Base-by-base conservation (phyloP, 2,888 invertebrate genomes). In the Pasiphila rectangulata region DNA sequence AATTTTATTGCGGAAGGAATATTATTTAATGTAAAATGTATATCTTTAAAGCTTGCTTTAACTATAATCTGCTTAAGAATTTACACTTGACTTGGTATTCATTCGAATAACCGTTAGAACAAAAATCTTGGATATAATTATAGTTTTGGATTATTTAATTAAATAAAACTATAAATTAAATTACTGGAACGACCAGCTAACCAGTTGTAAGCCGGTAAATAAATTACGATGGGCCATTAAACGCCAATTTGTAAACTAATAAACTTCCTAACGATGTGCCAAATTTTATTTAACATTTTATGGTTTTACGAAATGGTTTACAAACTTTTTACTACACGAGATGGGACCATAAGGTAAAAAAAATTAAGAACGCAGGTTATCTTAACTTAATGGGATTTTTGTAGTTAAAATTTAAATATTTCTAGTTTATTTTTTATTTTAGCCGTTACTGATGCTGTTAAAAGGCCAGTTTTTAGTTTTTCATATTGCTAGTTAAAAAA, bases 201-300 rank as follows among this genome's bases (percentile, higher is more conserved):
- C 32, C 40, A 35, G 25, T 43, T 39, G 21, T 46, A 46, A 52
- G 27, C 24, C 49, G 21, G 46, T 53, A 43, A 51, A 54, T 54
- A 47, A 52, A 49, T 59, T 56, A 59, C 46, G 42, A 59, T 38
- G 52, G 46, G 27, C 45, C 25, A 53, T 54, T 56, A 56, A 58
- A 47, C 54, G 54, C 52, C 56, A 56, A 59, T 59, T 59, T 54
- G 56, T 54, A 41, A 54, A 47, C 46, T 54, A 54, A 59, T 59
- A 53, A 53, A 50, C 15, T 32, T 44, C 46, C 51, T 56, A 59
- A 59, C 53, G 52, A 56, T 46, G 54, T 51, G 56, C 47, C 54
- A 54, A 59, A 54, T 51, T 51, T 49, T 24, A 49, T 49, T 43
- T 49, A 16, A 27, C 41, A 36, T 52, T 54, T 56, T 51, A 54